Evolutionary conservation across 2,888 invertebrate genomes (phyloP).

Genomic region (Spodoptera littoralis): DNA sequence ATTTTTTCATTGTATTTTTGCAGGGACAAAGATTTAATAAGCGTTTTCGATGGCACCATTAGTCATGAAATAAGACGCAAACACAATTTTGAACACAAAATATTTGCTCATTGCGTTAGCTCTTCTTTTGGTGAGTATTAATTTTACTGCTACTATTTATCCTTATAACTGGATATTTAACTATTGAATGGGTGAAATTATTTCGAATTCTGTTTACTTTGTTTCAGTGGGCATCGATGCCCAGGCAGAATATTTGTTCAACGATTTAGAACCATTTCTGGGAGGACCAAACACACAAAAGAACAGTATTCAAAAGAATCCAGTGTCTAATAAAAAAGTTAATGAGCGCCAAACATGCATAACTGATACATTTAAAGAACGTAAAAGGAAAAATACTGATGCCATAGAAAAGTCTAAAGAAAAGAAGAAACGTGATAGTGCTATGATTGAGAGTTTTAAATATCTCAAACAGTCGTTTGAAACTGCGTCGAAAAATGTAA

Average conservation of each 20-base stretch:
- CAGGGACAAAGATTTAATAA: slow-evolving; percentile 82
- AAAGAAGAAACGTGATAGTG: slow-evolving; percentile 77
- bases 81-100: slow-evolving; percentile 76
- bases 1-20: slow-evolving; percentile 38
- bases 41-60: slow-evolving; percentile 80
- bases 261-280: slow-evolving; percentile 60
- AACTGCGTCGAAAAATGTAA: slow-evolving; percentile 65
- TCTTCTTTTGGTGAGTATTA: slow-evolving; percentile 85
- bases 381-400: slow-evolving; percentile 72
- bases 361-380: slow-evolving; percentile 70
- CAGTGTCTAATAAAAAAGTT: slow-evolving; percentile 31
- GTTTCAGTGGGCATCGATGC: slow-evolving; percentile 88
- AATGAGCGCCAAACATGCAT: slow-evolving; percentile 63
- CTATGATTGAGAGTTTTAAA: slow-evolving; percentile 72
- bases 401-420: slow-evolving; percentile 69
- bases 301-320: slow-evolving; percentile 13
- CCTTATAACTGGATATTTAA: no score
- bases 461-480: slow-evolving; percentile 72
- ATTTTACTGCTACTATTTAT: no score
- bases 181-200: no score
- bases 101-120: slow-evolving; percentile 89
- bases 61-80: slow-evolving; percentile 79
- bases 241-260: slow-evolving; percentile 74
- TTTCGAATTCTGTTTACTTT: neutral
- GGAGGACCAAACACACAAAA: slow-evolving; percentile 1